Conservation (phyloP, 2,888 invertebrate species). For the Apodemia hepburni region DNA sequence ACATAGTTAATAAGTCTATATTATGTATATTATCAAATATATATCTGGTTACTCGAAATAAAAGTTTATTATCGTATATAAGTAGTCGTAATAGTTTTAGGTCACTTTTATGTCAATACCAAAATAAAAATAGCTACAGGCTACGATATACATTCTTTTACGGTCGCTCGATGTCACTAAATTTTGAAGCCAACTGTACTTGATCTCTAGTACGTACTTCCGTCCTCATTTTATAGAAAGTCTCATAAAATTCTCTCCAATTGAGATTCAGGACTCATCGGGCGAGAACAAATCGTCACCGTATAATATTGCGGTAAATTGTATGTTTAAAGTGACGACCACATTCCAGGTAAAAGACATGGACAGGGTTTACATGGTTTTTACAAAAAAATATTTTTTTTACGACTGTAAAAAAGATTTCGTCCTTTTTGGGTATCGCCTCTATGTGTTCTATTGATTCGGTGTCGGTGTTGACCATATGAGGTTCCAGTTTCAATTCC, state of each 20-base stretch:
- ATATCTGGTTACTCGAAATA: too few species aligned
- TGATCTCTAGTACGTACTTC: not conserved
- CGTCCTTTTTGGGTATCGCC: too few species aligned
- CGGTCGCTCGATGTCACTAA: not conserved
- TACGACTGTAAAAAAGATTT: too few species aligned
- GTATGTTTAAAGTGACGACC: conserved; percentile 57
- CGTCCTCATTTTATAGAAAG: conserved; percentile 6
- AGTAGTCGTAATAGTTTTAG: too few species aligned
- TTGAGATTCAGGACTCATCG: conserved; percentile 53
- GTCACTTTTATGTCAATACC: not conserved
- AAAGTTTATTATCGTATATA: too few species aligned
- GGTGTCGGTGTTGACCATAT: too few species aligned
- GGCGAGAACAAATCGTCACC: conserved; percentile 48
- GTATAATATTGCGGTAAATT: conserved; percentile 66
- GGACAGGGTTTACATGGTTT: conserved; percentile 22
- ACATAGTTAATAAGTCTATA: too few species aligned
- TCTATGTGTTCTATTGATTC: too few species aligned
- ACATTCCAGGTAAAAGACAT: conserved; percentile 31
- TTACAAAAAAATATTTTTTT: not conserved
- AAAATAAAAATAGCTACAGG: not conserved
- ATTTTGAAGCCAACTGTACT: not conserved
- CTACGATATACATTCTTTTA: not conserved
- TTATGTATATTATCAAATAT: too few species aligned
- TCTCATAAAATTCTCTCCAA: conserved; percentile 64
- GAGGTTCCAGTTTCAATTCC: too few species aligned